These are phyloP conservation scores for Styela plicata DNA, from an alignment of 23 tunicate genomes.

Conservation along the genomic window DNA sequence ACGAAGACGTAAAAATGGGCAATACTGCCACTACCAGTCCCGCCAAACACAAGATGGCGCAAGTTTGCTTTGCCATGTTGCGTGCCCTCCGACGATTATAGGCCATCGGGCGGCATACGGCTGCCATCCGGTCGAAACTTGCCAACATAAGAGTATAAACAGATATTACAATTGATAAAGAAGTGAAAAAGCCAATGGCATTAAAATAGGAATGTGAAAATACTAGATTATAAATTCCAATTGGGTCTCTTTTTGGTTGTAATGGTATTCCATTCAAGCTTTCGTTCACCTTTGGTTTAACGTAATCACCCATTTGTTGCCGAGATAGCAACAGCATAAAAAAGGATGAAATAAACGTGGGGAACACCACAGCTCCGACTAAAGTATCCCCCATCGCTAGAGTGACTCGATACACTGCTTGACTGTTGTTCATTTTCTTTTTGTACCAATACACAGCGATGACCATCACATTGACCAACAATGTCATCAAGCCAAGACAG, in stretches of 20 bases:
- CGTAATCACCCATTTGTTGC: constrained; percentile 33
- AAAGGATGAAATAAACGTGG: constrained; percentile 50
- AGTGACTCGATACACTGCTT: constrained; percentile 52
- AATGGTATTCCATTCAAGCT: not conserved
- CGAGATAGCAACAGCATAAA: constrained; percentile 8
- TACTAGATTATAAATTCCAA: constrained; percentile 8
- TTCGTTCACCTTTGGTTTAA: not conserved
- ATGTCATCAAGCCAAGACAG: constrained; percentile 35
- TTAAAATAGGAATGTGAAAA: constrained; percentile 18
- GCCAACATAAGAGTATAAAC: constrained; percentile 63
- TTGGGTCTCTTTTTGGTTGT: constrained; percentile 17
- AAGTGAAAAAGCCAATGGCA: constrained; percentile 43
- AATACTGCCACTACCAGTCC: constrained; percentile 22
- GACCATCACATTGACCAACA: constrained; percentile 47
- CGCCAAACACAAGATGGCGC: not conserved
- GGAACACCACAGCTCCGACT: constrained; percentile 55
- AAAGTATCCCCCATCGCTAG: constrained; percentile 56
- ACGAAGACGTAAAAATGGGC: constrained; percentile 25
- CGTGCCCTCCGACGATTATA: constrained; percentile 32
- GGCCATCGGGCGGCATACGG: constrained; percentile 28
- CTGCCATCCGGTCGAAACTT: constrained; percentile 46
- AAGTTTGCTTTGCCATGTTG: not conserved
- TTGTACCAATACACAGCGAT: constrained; percentile 32
- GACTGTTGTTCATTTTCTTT: constrained; percentile 41
- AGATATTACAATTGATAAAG: constrained; percentile 36